These are phyloP conservation scores for Gracilinanus agilis DNA, from an alignment of 2,113 vertebrate genomes.

Conservation along the genomic window DNA sequence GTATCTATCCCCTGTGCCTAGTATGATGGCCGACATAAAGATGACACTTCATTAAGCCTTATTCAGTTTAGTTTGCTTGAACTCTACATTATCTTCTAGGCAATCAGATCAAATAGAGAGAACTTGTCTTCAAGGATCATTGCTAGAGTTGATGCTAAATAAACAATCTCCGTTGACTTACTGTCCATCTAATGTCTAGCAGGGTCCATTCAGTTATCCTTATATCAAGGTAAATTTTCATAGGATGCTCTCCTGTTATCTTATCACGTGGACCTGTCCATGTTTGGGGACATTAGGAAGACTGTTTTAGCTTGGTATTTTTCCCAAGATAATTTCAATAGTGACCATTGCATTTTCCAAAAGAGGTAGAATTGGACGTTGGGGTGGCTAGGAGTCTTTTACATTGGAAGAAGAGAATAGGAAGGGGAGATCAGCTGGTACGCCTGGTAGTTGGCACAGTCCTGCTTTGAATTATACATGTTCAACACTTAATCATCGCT, in stretches of 20 bases:
- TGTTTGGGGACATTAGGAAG: not conserved
- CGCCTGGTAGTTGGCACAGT: not conserved
- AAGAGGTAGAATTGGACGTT: not conserved
- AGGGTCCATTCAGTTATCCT: fast-evolving
- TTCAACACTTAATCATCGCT: constrained; percentile 1
- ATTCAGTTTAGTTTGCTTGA: not conserved
- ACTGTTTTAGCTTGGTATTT: constrained; percentile 27
- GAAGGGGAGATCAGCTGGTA: not conserved
- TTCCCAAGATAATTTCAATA: not conserved
- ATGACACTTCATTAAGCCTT: not conserved
- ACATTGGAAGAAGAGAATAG: not conserved
- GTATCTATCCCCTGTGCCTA: not conserved
- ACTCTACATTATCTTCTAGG: not conserved
- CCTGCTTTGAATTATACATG: not conserved
- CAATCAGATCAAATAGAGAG: not conserved
- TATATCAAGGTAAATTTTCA: not conserved
- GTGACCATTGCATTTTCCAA: not conserved
- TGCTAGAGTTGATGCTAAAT: not conserved
- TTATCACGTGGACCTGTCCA: not conserved
- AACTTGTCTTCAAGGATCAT: not conserved
- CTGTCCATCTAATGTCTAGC: not conserved
- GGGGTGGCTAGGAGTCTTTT: not conserved
- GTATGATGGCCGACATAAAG: not conserved
- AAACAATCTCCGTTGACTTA: not conserved
- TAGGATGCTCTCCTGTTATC: not conserved